These are phyloP conservation scores for Tetrax tetrax DNA, from an alignment of 2,113 vertebrate genomes.

Conservation along the genomic window DNA sequence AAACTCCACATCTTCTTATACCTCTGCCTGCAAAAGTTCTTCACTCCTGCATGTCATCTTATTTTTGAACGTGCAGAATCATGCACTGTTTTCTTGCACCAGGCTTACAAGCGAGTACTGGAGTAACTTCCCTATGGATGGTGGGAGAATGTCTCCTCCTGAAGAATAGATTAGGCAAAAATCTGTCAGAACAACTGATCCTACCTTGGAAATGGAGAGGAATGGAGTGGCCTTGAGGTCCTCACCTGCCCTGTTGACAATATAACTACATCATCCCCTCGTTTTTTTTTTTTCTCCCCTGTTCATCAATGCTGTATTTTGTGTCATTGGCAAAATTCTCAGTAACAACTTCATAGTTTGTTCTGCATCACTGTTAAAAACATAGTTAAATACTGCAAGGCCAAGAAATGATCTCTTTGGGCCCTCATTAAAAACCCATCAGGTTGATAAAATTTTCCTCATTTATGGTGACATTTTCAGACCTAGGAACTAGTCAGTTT, in stretches of 20 bases:
- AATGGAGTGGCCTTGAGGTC: not conserved
- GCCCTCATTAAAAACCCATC: conserved; percentile 24
- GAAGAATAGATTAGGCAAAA: not conserved
- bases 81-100: not conserved
- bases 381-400: not conserved
- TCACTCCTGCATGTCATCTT: not conserved
- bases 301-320: not conserved
- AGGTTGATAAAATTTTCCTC: not conserved
- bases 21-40: not conserved
- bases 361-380: not conserved
- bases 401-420: not conserved
- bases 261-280: not conserved
- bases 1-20: not conserved
- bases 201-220: not conserved
- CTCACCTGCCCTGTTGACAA: not conserved
- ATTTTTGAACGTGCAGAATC: not conserved
- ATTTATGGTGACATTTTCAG: conserved; percentile 45
- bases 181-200: not conserved
- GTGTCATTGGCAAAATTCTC: not conserved
- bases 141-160: not conserved
- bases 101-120: not conserved
- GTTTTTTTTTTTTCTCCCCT: not conserved
- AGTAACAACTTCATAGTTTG: not conserved
- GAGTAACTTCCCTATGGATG: not conserved
- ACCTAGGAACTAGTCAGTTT: conserved; percentile 25